These are phyloP conservation scores for Melanostoma scalare DNA, from an alignment of 2,888 invertebrate species.

Conservation along the genomic window DNA sequence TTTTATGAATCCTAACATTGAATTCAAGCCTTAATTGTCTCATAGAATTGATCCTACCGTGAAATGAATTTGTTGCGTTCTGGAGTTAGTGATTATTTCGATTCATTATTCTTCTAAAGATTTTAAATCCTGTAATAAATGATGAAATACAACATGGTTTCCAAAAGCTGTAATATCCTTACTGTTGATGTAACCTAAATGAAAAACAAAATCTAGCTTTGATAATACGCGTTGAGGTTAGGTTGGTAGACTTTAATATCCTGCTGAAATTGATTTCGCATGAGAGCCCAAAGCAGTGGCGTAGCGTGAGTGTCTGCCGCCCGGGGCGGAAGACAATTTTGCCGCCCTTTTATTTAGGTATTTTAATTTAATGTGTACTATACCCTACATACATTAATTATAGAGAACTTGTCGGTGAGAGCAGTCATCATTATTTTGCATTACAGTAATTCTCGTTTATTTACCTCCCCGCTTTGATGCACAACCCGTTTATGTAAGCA, in stretches of 20 bases:
- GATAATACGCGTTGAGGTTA: constrained; percentile 22
- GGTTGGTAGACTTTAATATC: constrained; percentile 19
- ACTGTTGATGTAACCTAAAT: constrained; percentile 23
- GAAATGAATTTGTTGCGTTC: constrained; percentile 9
- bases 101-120: constrained; percentile 31
- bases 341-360: no score
- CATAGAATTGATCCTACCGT: constrained; percentile 15
- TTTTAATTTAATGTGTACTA: no score
- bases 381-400: no score
- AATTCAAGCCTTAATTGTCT: constrained; percentile 15
- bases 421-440: no score
- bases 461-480: no score
- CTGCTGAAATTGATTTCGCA: not conserved
- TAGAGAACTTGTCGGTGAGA: no score
- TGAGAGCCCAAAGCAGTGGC: not conserved
- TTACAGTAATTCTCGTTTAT: no score
- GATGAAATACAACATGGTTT: constrained; percentile 21
- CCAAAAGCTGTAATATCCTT: constrained; percentile 27
- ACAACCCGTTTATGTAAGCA: no score
- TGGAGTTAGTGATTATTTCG: constrained; percentile 1
- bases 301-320: no score
- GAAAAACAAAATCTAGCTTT: constrained; percentile 23
- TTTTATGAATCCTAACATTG: constrained; percentile 5
- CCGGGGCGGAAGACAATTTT: no score
- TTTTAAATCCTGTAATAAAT: constrained; percentile 35